Conservation (phyloP, 2,888 invertebrate species). For the Ceratothoa steindachneri region DNA sequence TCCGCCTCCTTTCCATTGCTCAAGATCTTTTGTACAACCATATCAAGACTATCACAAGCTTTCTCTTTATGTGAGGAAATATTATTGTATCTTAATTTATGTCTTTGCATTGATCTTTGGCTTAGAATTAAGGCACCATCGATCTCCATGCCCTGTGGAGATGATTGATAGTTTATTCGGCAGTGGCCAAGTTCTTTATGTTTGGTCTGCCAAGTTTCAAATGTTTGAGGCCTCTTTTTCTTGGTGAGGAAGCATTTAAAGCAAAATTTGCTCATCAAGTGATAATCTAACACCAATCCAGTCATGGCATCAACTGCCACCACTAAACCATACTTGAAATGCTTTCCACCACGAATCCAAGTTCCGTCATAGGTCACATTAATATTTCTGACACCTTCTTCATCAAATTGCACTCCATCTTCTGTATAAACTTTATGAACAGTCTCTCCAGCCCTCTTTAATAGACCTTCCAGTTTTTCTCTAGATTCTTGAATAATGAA, state of each 20-base stretch:
- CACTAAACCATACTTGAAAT: background rate
- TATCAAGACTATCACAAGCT: background rate
- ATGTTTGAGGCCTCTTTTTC: background rate
- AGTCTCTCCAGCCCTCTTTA: background rate
- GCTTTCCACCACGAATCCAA: background rate
- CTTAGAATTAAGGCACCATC: background rate
- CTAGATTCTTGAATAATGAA: background rate
- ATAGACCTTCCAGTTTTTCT: background rate
- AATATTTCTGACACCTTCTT: background rate
- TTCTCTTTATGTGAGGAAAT: background rate
- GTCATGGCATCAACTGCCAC: background rate
- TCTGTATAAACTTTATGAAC: background rate
- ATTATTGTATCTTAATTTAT: slow-evolving; percentile 1
- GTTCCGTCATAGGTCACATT: background rate
- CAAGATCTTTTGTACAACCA: background rate
- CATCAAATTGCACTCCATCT: background rate
- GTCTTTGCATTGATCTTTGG: background rate
- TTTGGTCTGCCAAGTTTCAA: background rate
- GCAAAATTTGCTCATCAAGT: background rate
- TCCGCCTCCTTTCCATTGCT: background rate
- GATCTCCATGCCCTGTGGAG: background rate
- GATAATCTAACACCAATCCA: background rate
- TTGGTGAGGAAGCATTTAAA: background rate
- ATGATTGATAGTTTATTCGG: background rate
- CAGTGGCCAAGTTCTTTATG: background rate